Evolutionary conservation across 2,797 vertebrate species (phyloP), one percentile per base, ranked within the genome.

Genomic region (Hoplostethus atlanticus): DNA sequence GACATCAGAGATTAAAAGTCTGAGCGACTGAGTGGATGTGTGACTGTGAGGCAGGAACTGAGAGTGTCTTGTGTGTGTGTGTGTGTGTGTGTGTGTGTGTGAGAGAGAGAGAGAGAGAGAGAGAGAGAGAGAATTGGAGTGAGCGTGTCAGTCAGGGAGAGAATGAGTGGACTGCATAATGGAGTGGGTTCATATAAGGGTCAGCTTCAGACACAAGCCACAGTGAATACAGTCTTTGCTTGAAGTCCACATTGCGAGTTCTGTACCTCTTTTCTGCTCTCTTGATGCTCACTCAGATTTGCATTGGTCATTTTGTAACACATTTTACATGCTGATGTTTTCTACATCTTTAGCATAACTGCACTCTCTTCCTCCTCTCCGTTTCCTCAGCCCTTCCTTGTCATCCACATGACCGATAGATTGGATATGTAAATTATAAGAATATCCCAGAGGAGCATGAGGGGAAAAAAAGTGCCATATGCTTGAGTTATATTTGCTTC

Each of bases 341-440:
- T 34, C 31, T 13, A 36, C 13, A 47, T n/a, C 8, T 28, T 11
- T 59, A 28, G 28, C 28, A 28, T 28, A 28, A 28, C 13, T 38
- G 17, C 48, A 5, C 47, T 15, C n/a, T 9, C 12, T 15, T 17
- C 34, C 4, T 4, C 0, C 0, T 34, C 12, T 17, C 3, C 25
- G 3, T 54, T 21, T 31, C 38, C 21, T 63, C 44, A 25, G 6
- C 31, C 16, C 0, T 15, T 56, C 36, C 31, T 36, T 46, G 30
- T 36, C 25, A 44, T 31, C 28, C n/a, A 31, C 30, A 50, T 38
- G 52, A 76, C 40, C 28, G 31, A 47, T 38, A 36, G 46, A 62
- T 11, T 4, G 1, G 7, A 5, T 25, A 66, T 82, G 60, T 62
- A 70, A 72, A 71, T 4, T 63, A 8, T 5, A n/a, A 40, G 25